Conservation (phyloP, 2,888 invertebrate species). For the Cosmia trapezina region DNA sequence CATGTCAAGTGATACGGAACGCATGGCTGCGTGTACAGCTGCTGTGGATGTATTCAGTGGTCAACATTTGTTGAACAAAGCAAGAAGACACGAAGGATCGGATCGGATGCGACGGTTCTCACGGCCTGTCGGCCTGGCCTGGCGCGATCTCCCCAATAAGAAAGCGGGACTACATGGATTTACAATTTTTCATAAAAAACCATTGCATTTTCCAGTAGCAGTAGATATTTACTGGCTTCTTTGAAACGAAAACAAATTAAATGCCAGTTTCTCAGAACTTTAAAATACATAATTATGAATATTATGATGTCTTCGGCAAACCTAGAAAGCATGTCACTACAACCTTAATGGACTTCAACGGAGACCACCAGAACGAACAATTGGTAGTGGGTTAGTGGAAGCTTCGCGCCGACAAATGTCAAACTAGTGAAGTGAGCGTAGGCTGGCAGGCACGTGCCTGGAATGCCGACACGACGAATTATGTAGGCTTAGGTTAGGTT, state of each 20-base stretch:
- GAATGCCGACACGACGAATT: constrained; percentile 49
- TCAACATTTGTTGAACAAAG: no score
- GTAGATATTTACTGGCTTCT: neutral
- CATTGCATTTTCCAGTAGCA: neutral
- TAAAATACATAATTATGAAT: neutral
- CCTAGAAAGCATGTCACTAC: neutral
- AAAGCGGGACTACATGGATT: neutral
- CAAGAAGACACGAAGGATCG: no score
- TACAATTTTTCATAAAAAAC: neutral
- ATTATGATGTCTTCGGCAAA: neutral
- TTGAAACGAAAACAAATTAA: neutral
- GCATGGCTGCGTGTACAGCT: no score
- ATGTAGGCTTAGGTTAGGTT: constrained; percentile 10
- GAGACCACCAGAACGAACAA: constrained; percentile 32
- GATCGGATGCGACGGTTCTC: no score
- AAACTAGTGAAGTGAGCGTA: constrained; percentile 48
- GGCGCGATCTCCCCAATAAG: no score
- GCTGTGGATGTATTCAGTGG: no score
- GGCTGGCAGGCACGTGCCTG: constrained; percentile 39
- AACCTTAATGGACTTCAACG: constrained; percentile 13
- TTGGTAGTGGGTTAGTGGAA: constrained; percentile 37
- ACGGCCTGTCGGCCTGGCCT: no score
- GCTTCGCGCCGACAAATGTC: constrained; percentile 40
- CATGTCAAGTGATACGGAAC: no score
- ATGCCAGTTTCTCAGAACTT: neutral